Conservation (phyloP, 2,888 invertebrate species). For the Trisateles emortualis region DNA sequence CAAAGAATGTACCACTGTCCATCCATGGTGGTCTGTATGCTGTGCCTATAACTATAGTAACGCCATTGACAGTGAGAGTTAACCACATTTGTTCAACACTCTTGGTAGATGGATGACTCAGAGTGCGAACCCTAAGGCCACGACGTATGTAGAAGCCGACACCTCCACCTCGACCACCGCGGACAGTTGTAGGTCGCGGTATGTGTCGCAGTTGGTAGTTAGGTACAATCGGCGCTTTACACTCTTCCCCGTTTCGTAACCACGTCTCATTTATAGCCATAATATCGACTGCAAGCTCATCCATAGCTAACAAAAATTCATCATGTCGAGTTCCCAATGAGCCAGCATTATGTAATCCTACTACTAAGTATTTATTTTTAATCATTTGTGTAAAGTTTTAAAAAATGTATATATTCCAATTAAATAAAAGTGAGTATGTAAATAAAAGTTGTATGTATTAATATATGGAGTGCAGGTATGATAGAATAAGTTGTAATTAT, state of each 20-base stretch:
- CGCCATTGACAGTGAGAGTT: background rate
- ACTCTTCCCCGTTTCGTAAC: constrained; percentile 4
- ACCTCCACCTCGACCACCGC: background rate
- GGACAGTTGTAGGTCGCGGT: background rate
- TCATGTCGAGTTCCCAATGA: constrained; percentile 6
- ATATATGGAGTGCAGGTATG: background rate
- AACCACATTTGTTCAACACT: constrained; percentile 2
- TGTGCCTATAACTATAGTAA: background rate
- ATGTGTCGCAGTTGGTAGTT: background rate
- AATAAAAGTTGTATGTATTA: background rate
- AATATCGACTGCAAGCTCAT: background rate
- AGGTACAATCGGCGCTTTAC: constrained; percentile 2
- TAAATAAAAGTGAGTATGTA: background rate
- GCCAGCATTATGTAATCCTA: constrained; percentile 11
- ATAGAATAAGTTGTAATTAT: too few relatives aligned
- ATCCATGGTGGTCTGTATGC: constrained; percentile 5
- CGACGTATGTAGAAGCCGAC: constrained; percentile 2
- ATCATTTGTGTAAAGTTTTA: background rate
- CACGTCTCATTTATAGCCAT: constrained; percentile 14
- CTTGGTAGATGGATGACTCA: background rate
- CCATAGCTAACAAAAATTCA: constrained; percentile 5
- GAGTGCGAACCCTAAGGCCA: background rate
- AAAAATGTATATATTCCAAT: background rate
- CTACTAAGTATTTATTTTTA: constrained; percentile 4
- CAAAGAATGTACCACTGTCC: background rate